Evolutionary conservation across 2,888 invertebrate genomes (phyloP), one percentile per base, ranked within the genome.

Genomic region (Acleris emargana): DNA sequence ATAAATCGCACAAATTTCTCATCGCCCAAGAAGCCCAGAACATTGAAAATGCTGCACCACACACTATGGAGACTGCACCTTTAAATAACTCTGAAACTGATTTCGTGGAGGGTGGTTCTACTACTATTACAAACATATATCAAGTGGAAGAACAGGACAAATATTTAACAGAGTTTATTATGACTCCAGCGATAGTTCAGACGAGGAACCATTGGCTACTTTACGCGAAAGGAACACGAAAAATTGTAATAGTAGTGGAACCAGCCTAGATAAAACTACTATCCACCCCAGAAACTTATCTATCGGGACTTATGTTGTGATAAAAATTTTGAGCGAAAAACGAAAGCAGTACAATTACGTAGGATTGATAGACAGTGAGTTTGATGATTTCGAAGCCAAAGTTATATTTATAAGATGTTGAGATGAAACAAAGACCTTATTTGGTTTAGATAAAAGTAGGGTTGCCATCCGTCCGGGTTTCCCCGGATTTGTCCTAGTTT

Each of bases 361-460:
- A 63, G 63, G 63, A 58, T 63, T 63, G 58, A 63, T 63, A 63
- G 58, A 63, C 58, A 63, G 63, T 63, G 63, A 58, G 63, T 63
- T 58, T 62, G 55, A 62, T 62, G 62, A 62, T 52, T 57, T 57
- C 43, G 57, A 63, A 63, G 57, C 57, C 62, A 63, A 63, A 63
- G 58, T 63, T 63, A 63, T 63, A 63, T 63, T 63, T 57, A 51
- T 51, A 55, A 58, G 63, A 58, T 63, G 63, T 63, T 63, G 58
- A 63, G 63, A 63, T 64, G 63, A 64, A 64, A 64, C 58, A 58
- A 58, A 64, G 58, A 64, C 63, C 63, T 58, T 64, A 64, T 64
- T 64, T 58, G 53, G 58, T 64, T 58, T 64, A 64, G 63, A 64
- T 58, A 58, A 64, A 64, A 64, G 52, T 64, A n/a, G n/a, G n/a